Evolutionary conservation across 2,797 vertebrate species (phyloP).

Genomic region (Enteromius radiatus): DNA sequence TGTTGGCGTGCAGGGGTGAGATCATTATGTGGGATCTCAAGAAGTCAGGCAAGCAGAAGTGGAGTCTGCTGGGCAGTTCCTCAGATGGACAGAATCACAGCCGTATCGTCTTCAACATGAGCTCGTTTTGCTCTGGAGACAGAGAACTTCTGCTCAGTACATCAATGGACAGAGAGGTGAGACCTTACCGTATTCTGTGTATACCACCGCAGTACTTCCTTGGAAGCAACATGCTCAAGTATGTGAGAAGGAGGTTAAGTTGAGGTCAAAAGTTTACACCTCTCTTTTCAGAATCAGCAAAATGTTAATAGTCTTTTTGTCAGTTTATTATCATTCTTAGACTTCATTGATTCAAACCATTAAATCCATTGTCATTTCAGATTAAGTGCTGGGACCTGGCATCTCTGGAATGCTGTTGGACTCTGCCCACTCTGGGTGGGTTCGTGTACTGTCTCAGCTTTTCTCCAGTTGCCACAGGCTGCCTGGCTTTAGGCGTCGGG

Average conservation of each 20-base stretch:
- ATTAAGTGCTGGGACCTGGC: slow-evolving; percentile 94
- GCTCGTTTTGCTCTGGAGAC: slow-evolving; percentile 81
- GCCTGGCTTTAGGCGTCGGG: slow-evolving; percentile 90
- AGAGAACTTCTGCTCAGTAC: slow-evolving; percentile 69
- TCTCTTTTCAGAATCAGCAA: no score
- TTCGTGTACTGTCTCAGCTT: slow-evolving; percentile 90
- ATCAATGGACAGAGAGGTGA: slow-evolving; percentile 72
- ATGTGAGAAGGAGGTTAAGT: background rate
- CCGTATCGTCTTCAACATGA: slow-evolving; percentile 92
- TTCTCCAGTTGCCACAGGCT: slow-evolving; percentile 87
- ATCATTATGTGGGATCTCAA: slow-evolving; percentile 90
- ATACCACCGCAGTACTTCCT: slow-evolving; percentile 26
- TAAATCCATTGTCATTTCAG: slow-evolving; percentile 57
- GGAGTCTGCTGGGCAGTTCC: slow-evolving; percentile 84
- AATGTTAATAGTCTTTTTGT: background rate
- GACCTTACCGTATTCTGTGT: background rate
- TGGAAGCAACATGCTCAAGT: slow-evolving; percentile 59
- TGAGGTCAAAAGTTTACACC: no score
- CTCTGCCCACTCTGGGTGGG: slow-evolving; percentile 90
- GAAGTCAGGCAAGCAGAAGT: slow-evolving; percentile 86
- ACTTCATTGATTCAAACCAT: background rate
- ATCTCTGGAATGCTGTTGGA: slow-evolving; percentile 90
- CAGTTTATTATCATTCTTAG: background rate
- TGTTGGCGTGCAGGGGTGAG: slow-evolving; percentile 83
- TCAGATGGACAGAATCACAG: slow-evolving; percentile 92